Base-by-base conservation (phyloP, 2,113 vertebrate species). In the Cynopterus brachyotis region DNA sequence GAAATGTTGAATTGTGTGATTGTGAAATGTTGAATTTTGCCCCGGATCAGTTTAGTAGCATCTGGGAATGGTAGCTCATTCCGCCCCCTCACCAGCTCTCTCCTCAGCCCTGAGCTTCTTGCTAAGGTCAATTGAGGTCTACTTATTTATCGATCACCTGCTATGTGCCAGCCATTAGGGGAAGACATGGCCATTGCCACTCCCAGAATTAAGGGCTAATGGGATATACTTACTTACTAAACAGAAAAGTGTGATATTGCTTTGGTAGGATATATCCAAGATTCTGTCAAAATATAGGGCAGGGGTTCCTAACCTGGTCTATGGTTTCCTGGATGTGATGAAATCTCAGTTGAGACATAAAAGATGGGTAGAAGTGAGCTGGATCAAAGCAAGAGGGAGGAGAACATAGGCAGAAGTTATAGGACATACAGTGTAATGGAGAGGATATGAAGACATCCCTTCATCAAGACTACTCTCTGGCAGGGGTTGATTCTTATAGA, bases 271-370 rank as follows among this genome's bases (percentile, higher is more conserved):
- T 75, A 88, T 73, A 96, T 92, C 20, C 26, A 80, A 59, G 59
- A 7, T 83, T 83, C 57, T 80, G 47, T 70, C 69, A 13, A 83
- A 93, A 40, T 62, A 89, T 9, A 45, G 28, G n/a, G 47, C 60
- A 86, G n/a, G 30, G 32, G 20, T 86, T 67, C 22, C 70, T 94
- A 89, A 30, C 13, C 9, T 95, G 30, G n/a, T 80, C 55, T 94
- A 0, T 37, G 57, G 57, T 64, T 82, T 89, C 42, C 47, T 90
- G 53, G 32, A 81, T 82, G 24, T 89, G 78, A 81, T 20, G 13
- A 64, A 45, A 75, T 64, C 64, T 93, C 45, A 81, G 30, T 47
- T 95, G 60, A 94, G 64, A 90, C 5, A 16, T 75, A 90, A 96
- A 60, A 60, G 37, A 17, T n/a, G 19, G n/a, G 4, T 83, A 85